Percentiles rank a stretch among this genome's conserved stretches.
These are phyloP conservation scores for Idris sp. DNA, from an alignment of 1,140 invertebrate species.

Conservation along the genomic window DNA sequence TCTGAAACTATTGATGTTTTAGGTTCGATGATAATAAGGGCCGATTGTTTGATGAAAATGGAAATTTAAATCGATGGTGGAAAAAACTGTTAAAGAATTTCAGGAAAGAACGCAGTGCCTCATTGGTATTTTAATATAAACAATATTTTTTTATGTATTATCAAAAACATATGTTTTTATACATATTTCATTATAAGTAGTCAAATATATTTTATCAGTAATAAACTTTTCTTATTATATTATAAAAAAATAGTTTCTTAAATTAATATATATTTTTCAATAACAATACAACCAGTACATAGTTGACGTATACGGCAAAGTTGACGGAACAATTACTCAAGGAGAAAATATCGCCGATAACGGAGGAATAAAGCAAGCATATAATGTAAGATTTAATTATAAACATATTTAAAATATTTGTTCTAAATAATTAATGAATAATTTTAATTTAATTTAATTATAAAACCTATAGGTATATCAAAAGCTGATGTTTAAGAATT, in stretches of 20 bases:
- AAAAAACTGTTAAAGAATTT: conserved; percentile 81
- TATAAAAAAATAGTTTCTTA: no score
- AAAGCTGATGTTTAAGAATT: no score
- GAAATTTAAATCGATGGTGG: conserved; percentile 89
- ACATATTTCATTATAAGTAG: no score
- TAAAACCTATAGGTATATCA: no score
- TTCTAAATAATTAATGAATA: no score
- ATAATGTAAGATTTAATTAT: conserved; percentile 84
- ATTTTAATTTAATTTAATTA: not conserved
- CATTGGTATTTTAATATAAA: conserved; percentile 81
- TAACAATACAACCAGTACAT: conserved; percentile 86
- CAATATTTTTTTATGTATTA: no score
- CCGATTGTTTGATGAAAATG: conserved; percentile 83
- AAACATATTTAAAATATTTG: no score
- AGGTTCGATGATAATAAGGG: conserved; percentile 85
- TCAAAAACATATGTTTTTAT: no score
- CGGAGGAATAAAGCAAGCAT: conserved; percentile 91
- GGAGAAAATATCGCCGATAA: conserved; percentile 95
- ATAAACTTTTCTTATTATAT: no score
- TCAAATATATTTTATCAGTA: no score
- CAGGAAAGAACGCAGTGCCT: conserved; percentile 88
- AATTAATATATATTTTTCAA: no score
- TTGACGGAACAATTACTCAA: conserved; percentile 83
- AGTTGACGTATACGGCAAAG: conserved; percentile 80
- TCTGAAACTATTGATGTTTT: no score